Conservation (phyloP, 2,888 invertebrate genomes). For the Acanthosepion esculentum region DNA sequence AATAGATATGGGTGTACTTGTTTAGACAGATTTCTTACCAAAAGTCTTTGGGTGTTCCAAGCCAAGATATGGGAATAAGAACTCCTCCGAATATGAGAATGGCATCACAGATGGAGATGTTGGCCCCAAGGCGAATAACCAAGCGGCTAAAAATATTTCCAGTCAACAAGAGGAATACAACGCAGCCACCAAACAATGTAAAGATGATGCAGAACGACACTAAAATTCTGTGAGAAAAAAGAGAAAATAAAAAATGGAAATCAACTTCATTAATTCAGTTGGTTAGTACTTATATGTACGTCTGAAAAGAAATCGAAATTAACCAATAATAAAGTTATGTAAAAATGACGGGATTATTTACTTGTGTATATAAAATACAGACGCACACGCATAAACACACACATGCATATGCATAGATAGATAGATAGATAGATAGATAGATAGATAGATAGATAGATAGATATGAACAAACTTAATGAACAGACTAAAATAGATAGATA, state of each 20-base stretch:
- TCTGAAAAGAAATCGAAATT: not conserved
- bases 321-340: not conserved
- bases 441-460: too few species aligned
- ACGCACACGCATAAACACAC: too few species aligned
- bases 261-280: constrained; percentile 36
- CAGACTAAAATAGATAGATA: too few species aligned
- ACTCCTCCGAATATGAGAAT: constrained; percentile 84
- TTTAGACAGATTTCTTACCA: constrained; percentile 80
- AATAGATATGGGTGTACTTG: not conserved
- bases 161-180: constrained; percentile 81
- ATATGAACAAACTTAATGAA: too few species aligned
- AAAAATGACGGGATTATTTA: rapidly evolving
- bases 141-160: constrained; percentile 84
- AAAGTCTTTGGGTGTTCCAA: constrained; percentile 93
- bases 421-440: too few species aligned
- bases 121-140: constrained; percentile 77
- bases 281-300: too few species aligned
- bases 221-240: constrained; percentile 67
- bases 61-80: constrained; percentile 88
- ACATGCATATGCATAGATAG: too few species aligned
- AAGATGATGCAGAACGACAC: constrained; percentile 81
- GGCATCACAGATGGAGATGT: constrained; percentile 87
- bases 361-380: too few species aligned
- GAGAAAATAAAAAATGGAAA: not conserved
- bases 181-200: constrained; percentile 81